Percentiles rank a stretch among this genome's conserved stretches.
These are phyloP conservation scores for Ceratitis capitata DNA, from an alignment of 1,140 invertebrate genomes.

Conservation along the genomic window DNA sequence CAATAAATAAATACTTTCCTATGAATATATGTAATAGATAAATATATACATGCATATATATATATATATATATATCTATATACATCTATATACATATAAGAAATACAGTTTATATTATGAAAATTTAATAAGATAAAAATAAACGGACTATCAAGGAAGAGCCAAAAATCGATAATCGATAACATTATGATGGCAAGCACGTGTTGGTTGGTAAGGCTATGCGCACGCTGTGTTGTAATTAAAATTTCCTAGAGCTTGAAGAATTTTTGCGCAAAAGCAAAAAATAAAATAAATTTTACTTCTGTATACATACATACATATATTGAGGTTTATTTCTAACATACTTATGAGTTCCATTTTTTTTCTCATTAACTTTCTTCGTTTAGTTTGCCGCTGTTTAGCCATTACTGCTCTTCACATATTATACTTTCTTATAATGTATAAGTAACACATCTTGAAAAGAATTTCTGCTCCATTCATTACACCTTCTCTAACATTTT, in stretches of 20 bases:
- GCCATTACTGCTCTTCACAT: no score
- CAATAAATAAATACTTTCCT: neutral
- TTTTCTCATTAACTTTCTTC: no score
- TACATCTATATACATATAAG: neutral
- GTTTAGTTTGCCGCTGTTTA: no score
- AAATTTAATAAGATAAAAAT: neutral
- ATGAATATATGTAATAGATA: no score
- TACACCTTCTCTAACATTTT: neutral
- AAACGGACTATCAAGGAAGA: neutral
- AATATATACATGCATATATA: neutral
- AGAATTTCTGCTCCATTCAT: neutral
- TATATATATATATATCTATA: neutral
- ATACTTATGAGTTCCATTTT: no score
- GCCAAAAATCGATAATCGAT: neutral
- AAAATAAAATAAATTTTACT: no score
- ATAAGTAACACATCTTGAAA: no score
- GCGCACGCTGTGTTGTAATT: neutral
- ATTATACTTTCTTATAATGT: no score
- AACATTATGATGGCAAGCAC: neutral
- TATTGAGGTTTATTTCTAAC: no score
- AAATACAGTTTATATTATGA: neutral
- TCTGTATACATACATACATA: no score
- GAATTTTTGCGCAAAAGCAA: no score
- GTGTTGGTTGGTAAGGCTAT: neutral
- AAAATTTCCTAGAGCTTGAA: no score